phyloP scores from a whole-genome alignment of 2,797 vertebrate species.

The Rhadinocentrus ornatus region DNA sequence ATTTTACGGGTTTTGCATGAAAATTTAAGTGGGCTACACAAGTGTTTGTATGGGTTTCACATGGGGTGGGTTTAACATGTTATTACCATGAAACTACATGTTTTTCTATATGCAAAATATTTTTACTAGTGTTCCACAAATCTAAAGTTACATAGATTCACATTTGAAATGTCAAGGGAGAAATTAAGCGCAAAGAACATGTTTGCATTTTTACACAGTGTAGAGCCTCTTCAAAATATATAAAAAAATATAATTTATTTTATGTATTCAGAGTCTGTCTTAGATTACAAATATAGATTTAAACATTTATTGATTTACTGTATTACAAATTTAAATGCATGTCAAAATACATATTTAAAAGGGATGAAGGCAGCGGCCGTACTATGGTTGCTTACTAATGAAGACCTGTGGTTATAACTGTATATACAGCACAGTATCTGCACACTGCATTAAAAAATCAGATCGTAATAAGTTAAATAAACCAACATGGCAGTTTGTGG shows the following conservation, averaged over 20 bases:
- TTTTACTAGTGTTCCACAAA: too few relatives aligned
- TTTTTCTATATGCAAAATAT: too few relatives aligned
- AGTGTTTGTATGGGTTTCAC: too few relatives aligned
- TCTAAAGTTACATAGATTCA: too few relatives aligned
- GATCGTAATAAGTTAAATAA: neutral
- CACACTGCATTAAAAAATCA: neutral
- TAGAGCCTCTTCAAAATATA: neutral
- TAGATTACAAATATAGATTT: neutral
- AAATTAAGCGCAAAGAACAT: neutral
- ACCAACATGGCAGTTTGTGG: neutral
- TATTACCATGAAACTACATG: too few relatives aligned
- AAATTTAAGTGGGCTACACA: too few relatives aligned
- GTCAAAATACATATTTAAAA: neutral
- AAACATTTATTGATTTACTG: neutral
- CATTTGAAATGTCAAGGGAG: neutral
- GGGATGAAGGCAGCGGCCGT: neutral
- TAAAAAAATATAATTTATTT: neutral
- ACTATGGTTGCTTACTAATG: neutral
- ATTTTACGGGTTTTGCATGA: too few relatives aligned
- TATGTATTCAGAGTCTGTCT: neutral
- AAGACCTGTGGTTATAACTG: neutral
- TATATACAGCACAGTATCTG: neutral
- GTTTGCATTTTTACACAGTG: neutral
- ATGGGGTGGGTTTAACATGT: too few relatives aligned
- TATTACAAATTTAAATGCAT: neutral